Evolutionary conservation across 2,113 vertebrate genomes (phyloP), one percentile per base, ranked within the genome.

Genomic region (Perccottus glenii): DNA sequence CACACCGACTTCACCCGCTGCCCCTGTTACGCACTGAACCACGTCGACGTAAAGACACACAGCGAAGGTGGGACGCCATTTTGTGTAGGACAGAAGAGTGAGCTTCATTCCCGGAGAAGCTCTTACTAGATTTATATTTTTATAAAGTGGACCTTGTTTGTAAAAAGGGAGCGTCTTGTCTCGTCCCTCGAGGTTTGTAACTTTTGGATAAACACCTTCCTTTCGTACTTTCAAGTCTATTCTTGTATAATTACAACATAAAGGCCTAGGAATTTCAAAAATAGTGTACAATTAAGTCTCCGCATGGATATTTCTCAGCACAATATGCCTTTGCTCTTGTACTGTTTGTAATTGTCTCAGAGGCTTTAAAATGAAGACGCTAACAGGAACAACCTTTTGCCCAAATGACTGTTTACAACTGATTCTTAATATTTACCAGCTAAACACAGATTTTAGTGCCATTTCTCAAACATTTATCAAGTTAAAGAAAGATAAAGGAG

Each of bases 1-100:
- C 86, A 90, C 83, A 68, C 82, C 78, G 16, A 71, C 1, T 36
- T 79, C 90, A 73, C 63, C 75, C 63, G 64, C 47, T 75, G 89
- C 78, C n/a, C 87, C 91, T 0, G 87, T 93, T 85, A 83, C 88
- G 42, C 92, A 94, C 66, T 94, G 92, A 93, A 59, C 53, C 63
- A 27, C 60, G 67, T 27, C 19, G 19, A 27, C 19, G 19, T 27
- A 27, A 3, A 27, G 19, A 0, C 11, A 2, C 6, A 32, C 45
- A 1, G 3, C 19, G 33, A 12, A n/a, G 32, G 19, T 27, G 19
- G 27, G 48, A 10, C 16, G 48, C 48, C 48, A 11, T 50, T 19
- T 50, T 50, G 48, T 40, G 2, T 40, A 6, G 38, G 5, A 40
- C 38, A 8, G 8, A 8, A 40, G 38, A 40, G 38, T 40, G 38